Evolutionary conservation across 64 coral and sea anemone species (phyloP), one percentile per base, ranked within the genome.

Genomic region (Acropora yongei): DNA sequence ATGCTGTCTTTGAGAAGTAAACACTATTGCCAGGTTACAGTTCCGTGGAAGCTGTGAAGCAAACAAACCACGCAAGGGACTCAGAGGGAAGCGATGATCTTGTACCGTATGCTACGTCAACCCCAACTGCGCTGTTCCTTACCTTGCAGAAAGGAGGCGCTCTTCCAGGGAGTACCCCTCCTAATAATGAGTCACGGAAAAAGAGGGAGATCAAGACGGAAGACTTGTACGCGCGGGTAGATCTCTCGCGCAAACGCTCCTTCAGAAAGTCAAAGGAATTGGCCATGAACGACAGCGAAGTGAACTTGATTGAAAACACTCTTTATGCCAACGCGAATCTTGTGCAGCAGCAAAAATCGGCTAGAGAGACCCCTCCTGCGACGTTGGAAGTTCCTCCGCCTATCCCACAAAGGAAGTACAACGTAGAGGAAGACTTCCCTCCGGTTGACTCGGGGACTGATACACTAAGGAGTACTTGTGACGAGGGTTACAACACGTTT

Each of bases 251-350:
- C 60, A 96, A 93, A 18, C 86, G 87, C 10, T 96, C 95, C 3
- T 93, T 93, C 81, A 88, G 95, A 17, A 96, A 96, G 61, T 93
- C 91, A 4, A 93, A 83, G 81, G 95, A 94, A 74, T 57, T 83
- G 1, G 81, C 63, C 74, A 94, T 97, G 82, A 93, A 97, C 67
- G 95, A 97, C 65, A 97, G 95, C 76, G 92, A 97, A 42, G 71
- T 91, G 6, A 97, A 97, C 84, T 91, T 97, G 48, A 97, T 97
- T 49, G 95, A 97, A 47, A 97, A 97, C 78, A 91, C 95, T 14
- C 75, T 97, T 44, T 97, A 94, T 66, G 95, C 95, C 1, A 97
- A 97, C 67, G 75, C 80, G 10, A 97, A 97, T 78, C 69, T 97
- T 41, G 75, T 83, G 12, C 93, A 90, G 16, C 80, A 89, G 19